Base-by-base conservation (phyloP, 2,797 vertebrate genomes). In the Sparus aurata region DNA sequence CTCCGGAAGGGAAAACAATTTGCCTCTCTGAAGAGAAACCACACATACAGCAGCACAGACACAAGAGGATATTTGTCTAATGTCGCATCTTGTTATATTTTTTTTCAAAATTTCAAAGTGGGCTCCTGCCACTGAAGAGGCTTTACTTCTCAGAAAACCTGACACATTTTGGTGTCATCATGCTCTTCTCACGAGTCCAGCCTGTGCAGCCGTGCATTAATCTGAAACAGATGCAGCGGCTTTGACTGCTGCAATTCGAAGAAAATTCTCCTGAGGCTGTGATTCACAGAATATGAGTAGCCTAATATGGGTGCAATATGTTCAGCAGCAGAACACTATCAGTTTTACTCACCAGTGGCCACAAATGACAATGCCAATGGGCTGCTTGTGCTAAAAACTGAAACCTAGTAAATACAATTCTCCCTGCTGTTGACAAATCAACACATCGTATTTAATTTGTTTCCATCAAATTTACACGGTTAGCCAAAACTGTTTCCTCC, bases 1-100 rank as follows among this genome's bases (percentile, higher is more conserved):
- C 70, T 66, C 65, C 78, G 11, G 41, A 53, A 23, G 41, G 73
- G 70, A 34, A 82, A 85, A 79, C 71, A 69, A 18, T 86, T 61
- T 45, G 27, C 49, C 34, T 64, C 23, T 49, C 43, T 70, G 13
- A 61, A 74, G 78, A 70, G 69, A 67, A 25, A 45, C 43, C 12
- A 41, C 23, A 65, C 12, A 23, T 38, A 34, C 7, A 38, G 30
- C 73, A 69, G 50, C 55, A 73, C 80, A 86, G 74, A 75, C 61
- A 53, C 15, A 25, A 52, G 47, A 69, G 20, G 12, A 38, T 15
- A 30, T 46, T 2, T 23, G 45, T 59, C 20, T 18, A 10, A 38
- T 30, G 18, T 13, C 3, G 30, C 34, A 2, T 3, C 13, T 25
- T 71, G 5, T 41, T 25, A 1, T 25, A 46, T 53, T 16, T 2